Evolutionary conservation across 2,888 invertebrate genomes (phyloP), one percentile per base, ranked within the genome.

Genomic region (Microplitis deprimator): DNA sequence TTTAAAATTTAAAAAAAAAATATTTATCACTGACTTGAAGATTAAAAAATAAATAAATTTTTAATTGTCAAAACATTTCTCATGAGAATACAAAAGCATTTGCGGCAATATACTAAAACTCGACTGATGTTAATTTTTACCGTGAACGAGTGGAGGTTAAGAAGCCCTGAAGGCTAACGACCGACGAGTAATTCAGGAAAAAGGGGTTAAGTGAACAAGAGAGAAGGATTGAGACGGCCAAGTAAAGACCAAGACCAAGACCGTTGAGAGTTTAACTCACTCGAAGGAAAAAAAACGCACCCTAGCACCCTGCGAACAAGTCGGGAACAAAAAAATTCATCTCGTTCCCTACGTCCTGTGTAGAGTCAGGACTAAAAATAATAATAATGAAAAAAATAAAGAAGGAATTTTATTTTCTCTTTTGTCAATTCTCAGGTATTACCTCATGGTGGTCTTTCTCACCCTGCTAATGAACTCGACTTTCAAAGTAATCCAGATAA

Each of bases 201-300:
- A 76, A 76, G 76, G 76, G 76, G 76, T 76, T 76, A 72, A 72
- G 62, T 64, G 64, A 72, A 39, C 39, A 69, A 68, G 50, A 69
- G 75, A 10, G 65, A 72, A 60, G 68, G 71, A 61, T 17, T 40
- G 50, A 50, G 50, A 50, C 10, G 50, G 13, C 13, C 50, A 50
- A 50, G 29, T 29, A 29, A 29, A 29, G 50, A 50, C 50, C 50
- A 13, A 60, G 60, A 68, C 68, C 68, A 68, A 68, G 70, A 64
- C 65, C 38, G 70, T 72, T 67, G 67, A 60, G 38, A 60, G 50
- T 50, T 50, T 50, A 50, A 13, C 50, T 50, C 60, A 20, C 40
- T 70, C 20, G 50, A 41, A 67, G 39, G 65, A 17, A 20, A 64
- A 65, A 67, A 72, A 77, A 73, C 68, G 29, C 68, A 39, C 60